These are phyloP conservation scores for Tenthredo mesomela DNA, from an alignment of 2,888 invertebrate genomes.

Conservation along the genomic window DNA sequence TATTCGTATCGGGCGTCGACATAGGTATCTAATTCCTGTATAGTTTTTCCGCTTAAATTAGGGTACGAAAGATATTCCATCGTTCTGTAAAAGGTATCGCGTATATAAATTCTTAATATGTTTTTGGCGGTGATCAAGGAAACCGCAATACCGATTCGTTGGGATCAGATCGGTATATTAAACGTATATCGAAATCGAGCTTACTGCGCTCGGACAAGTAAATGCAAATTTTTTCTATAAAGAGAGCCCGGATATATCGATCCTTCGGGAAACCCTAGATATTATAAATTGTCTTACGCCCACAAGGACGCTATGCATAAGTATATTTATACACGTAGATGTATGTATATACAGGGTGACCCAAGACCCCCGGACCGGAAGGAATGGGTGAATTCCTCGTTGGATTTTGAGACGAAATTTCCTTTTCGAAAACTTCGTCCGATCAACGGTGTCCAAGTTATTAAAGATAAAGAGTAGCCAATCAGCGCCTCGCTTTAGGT, in stretches of 20 bases:
- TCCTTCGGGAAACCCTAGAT: constrained; percentile 44
- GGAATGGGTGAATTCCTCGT: no score
- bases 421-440: no score
- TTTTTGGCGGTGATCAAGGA: constrained; percentile 20
- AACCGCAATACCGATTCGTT: constrained; percentile 40
- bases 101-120: constrained; percentile 25
- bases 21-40: neutral
- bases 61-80: constrained; percentile 22
- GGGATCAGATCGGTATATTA: constrained; percentile 42
- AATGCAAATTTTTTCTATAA: constrained; percentile 39
- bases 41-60: neutral
- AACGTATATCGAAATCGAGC: constrained; percentile 9
- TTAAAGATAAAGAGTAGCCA: no score
- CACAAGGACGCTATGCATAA: constrained; percentile 7
- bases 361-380: no score
- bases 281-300: constrained; percentile 47
- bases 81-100: constrained; percentile 23
- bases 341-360: no score
- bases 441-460: no score
- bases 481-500: no score
- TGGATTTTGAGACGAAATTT: no score
- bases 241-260: constrained; percentile 47
- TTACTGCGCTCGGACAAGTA: constrained; percentile 18
- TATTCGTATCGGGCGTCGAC: no score
- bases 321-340: neutral